Percentiles rank a stretch among this genome's conserved stretches.
Evolutionary conservation across 2,888 invertebrate genomes (phyloP).

Genomic region (Malthinus flaveolus): DNA sequence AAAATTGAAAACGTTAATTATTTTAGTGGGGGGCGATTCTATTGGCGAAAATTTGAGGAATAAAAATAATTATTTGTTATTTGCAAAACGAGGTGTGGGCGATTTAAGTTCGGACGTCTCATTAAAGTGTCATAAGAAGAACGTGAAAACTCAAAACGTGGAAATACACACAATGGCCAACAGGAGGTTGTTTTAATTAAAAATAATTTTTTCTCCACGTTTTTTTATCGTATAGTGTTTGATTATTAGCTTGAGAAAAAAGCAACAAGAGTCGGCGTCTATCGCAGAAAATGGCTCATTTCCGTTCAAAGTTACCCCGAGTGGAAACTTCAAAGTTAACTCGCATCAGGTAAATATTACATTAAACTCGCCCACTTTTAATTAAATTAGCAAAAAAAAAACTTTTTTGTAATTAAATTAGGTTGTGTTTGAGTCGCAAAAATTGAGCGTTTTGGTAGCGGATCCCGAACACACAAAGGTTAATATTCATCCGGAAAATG

Average conservation of each 20-base stretch:
- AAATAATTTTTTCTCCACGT: conserved; percentile 16
- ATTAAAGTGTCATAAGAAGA: background rate
- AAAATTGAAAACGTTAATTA: background rate
- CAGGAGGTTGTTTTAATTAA: conserved; percentile 24
- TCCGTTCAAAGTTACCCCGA: conserved; percentile 69
- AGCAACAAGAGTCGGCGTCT: conserved; percentile 8
- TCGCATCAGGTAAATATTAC: conserved; percentile 63
- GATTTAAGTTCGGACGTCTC: background rate
- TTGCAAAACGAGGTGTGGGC: conserved; percentile 11
- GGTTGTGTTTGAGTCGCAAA: conserved; percentile 72
- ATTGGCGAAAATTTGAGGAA: conserved; percentile 16
- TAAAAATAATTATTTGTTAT: conserved; percentile 25
- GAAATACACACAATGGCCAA: conserved; percentile 21
- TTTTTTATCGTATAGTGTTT: conserved; percentile 27
- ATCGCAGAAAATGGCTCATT: conserved; percentile 51
- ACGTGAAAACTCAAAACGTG: conserved; percentile 7
- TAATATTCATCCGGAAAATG: conserved; percentile 57
- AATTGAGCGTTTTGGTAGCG: conserved; percentile 68
- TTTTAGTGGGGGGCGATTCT: conserved; percentile 3
- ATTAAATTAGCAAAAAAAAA: background rate
- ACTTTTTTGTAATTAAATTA: conserved; percentile 42
- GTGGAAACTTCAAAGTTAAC: conserved; percentile 70
- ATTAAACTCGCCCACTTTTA: background rate
- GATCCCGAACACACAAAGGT: conserved; percentile 69
- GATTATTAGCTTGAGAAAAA: conserved; percentile 38